Evolutionary conservation across 37 sponge, comb jelly and placozoan genomes (phyloP).

Genomic region (Lycopodina hypogea): DNA sequence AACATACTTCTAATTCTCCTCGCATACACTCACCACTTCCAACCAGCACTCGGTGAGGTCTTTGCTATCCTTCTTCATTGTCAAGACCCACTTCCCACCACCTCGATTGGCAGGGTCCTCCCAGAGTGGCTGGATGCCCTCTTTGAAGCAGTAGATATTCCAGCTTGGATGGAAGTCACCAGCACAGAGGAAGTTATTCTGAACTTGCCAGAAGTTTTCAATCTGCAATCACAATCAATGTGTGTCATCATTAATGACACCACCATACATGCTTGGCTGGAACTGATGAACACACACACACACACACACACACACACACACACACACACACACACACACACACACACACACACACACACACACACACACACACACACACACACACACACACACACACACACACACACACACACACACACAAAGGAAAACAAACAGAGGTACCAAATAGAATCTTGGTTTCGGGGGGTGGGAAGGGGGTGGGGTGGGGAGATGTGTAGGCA

Average conservation of each 20-base stretch:
- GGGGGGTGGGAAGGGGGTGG: too few species aligned
- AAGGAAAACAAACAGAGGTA: too few species aligned
- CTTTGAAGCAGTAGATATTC: conserved; percentile 68
- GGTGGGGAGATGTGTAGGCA: too few species aligned
- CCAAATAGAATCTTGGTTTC: too few species aligned
- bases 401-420: too few species aligned
- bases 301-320: too few species aligned
- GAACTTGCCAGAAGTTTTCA: conserved; percentile 51
- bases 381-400: too few species aligned
- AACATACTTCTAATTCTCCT: too few species aligned
- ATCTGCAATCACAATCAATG: conserved; percentile 24
- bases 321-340: too few species aligned
- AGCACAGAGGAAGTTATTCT: conserved; percentile 37
- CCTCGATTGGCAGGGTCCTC: conserved; percentile 55
- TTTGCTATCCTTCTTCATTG: conserved; percentile 21
- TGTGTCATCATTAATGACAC: neutral
- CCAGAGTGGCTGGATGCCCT: conserved; percentile 57
- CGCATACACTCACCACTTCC: conserved; percentile 62
- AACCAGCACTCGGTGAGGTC: conserved; percentile 41
- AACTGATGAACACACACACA: too few species aligned
- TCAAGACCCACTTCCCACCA: conserved; percentile 73
- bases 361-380: too few species aligned
- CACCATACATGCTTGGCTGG: neutral
- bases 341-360: too few species aligned
- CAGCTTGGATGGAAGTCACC: conserved; percentile 23